Base-by-base conservation (phyloP, 2,113 vertebrate species). In the Hippocampus zosterae region DNA sequence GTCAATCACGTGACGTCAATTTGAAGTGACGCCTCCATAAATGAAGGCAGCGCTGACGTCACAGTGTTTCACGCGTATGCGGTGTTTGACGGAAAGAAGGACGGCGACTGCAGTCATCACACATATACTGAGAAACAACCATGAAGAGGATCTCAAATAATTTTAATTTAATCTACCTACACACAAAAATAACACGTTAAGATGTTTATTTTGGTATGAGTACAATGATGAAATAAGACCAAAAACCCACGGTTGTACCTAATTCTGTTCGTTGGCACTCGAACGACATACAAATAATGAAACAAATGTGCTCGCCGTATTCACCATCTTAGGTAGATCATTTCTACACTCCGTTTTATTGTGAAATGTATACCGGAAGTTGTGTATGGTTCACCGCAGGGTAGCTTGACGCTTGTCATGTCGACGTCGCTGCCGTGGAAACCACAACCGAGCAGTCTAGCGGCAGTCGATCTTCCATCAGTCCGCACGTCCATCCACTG, bases 371-470 rank as follows among this genome's bases (percentile, higher is more conserved):
- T 1, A 68, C 1, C 67, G 82, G 88, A 84, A 62, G 73, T 48
- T 6, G 1, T 0, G 0, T 19, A 13, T 0, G 42, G 0, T 8
- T 16, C 0, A 1, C 27, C 12, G 5, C 40, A 0, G 5, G 40
- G 1, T 8, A n/a, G 23, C 70, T 81, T 76, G 64, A 75, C 5
- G 44, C 37, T 53, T 13, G 15, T 75, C 68, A 23, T 41, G 2
- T 82, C 73, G 60, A 78, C 76, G 78, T 81, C 81, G 89, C 89
- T 89, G 82, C 89, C 87, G 82, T 88, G 89, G 89, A 85, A 88
- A 90, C 88, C 74, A 81, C 86, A 83, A 67, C 80, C 79, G 85
- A 85, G 84, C 82, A 70, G 76, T 79, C 82, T 63, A 73, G 80
- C 73, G 57, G 7, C 57, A 60, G 15, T 60, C 27, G 57, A 46